phyloP scores from a whole-genome alignment of 2,888 invertebrate species.

The Myopa tessellatipennis region DNA sequence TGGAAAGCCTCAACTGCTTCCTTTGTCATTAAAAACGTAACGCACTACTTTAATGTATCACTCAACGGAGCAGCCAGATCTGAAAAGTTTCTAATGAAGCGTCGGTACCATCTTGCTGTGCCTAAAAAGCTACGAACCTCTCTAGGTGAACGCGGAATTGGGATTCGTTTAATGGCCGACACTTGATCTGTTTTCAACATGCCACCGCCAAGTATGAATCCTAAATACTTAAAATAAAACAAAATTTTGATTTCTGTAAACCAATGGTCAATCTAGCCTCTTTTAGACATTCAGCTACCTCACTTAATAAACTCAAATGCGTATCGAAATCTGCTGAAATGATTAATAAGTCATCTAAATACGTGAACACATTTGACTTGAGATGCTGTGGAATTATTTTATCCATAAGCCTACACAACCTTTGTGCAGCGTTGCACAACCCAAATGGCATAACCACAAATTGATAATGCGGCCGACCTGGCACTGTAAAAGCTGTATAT shows the following conservation, averaged over 20 bases:
- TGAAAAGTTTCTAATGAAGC: constrained; percentile 38
- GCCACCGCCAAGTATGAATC: constrained; percentile 3
- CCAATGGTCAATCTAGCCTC: not conserved
- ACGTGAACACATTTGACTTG: not conserved
- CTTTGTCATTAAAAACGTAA: not conserved
- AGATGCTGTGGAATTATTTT: not conserved
- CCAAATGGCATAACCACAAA: constrained; percentile 24
- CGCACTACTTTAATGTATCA: constrained; percentile 23
- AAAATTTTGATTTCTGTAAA: not conserved
- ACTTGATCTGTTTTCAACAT: constrained; percentile 14
- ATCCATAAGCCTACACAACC: constrained; percentile 17
- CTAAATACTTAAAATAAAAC: not conserved
- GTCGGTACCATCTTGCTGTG: constrained; percentile 39
- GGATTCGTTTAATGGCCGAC: not conserved
- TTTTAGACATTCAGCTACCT: not conserved
- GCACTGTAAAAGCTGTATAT: too few relatives aligned
- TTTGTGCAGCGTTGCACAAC: constrained; percentile 17
- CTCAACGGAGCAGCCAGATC: constrained; percentile 33
- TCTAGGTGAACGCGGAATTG: not conserved
- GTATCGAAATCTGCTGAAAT: not conserved
- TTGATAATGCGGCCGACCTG: not conserved
- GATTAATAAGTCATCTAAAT: constrained; percentile 2
- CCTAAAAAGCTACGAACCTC: constrained; percentile 35
- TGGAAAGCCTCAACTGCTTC: constrained; percentile 25
- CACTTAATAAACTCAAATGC: not conserved